These are phyloP conservation scores for Nemotelus pantherinus DNA, from an alignment of 2,888 invertebrate species.

Conservation along the genomic window DNA sequence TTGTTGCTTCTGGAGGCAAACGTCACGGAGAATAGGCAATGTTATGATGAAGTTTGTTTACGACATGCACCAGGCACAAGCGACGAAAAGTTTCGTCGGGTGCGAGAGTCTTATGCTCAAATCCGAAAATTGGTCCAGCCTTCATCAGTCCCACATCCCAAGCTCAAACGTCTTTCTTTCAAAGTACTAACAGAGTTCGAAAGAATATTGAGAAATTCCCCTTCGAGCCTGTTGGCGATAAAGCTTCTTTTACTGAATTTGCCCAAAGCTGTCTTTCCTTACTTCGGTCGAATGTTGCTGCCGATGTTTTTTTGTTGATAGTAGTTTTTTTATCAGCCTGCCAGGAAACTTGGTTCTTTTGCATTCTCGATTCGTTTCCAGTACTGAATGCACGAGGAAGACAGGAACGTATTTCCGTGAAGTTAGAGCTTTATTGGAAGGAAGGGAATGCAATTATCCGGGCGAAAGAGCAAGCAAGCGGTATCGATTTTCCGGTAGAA, in stretches of 20 bases:
- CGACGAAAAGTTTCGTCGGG: not conserved
- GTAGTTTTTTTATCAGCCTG: too few species aligned
- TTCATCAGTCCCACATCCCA: too few species aligned
- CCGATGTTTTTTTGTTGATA: not conserved
- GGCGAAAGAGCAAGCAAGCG: slow-evolving; percentile 23
- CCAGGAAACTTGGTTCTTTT: not conserved
- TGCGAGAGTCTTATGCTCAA: not conserved
- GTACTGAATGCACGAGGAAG: not conserved
- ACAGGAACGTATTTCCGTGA: not conserved
- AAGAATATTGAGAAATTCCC: not conserved
- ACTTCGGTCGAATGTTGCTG: not conserved
- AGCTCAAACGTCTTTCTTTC: not conserved
- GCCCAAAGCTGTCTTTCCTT: not conserved
- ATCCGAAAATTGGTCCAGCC: slow-evolving; percentile 9
- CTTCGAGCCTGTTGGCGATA: not conserved
- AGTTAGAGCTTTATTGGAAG: slow-evolving; percentile 24
- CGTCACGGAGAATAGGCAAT: not conserved
- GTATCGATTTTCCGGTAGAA: slow-evolving; percentile 39
- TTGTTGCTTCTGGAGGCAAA: slow-evolving; percentile 26
- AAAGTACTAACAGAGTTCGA: not conserved
- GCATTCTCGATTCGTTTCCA: not conserved
- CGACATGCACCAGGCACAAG: not conserved
- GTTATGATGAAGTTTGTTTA: not conserved
- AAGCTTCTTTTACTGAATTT: slow-evolving; percentile 5
- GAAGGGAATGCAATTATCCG: slow-evolving; percentile 25